Percentiles rank a stretch among this genome's conserved stretches.
Conservation (phyloP, 37 sponge, comb jelly and placozoan genomes). For the Beroe ovata region DNA sequence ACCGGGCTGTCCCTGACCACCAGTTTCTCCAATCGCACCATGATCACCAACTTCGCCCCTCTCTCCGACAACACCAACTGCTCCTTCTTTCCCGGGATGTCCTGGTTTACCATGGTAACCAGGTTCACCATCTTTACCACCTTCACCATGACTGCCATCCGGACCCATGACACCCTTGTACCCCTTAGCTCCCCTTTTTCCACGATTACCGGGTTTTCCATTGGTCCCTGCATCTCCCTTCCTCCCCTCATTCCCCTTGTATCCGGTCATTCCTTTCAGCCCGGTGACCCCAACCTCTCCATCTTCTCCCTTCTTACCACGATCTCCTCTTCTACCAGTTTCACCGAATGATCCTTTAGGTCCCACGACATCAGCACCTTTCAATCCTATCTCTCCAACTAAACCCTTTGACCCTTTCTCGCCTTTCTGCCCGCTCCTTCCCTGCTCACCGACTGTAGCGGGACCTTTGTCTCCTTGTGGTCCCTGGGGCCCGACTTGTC, state of each 20-base stretch:
- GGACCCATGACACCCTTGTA: conserved; percentile 6
- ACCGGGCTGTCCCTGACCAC: not conserved
- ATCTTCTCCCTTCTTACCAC: conserved; percentile 4
- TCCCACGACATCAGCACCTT: not conserved
- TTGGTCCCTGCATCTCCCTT: not conserved
- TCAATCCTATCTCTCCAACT: not conserved
- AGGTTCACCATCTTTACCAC: conserved; percentile 19
- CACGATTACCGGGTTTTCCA: not conserved
- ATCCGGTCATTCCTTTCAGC: not conserved
- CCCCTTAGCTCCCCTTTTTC: not conserved
- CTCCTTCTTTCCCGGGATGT: conserved; percentile 3
- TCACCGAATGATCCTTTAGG: not conserved
- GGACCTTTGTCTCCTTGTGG: conserved; percentile 10
- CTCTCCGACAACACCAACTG: conserved; percentile 10
- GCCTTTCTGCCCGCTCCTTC: not conserved
- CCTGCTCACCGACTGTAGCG: conserved; percentile 29
- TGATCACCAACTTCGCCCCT: not conserved
- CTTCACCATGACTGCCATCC: not conserved
- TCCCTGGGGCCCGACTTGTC: conserved; percentile 21
- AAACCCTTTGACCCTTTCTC: not conserved
- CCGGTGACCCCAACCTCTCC: conserved; percentile 10
- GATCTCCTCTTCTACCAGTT: not conserved
- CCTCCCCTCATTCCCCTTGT: not conserved
- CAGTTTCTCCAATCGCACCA: not conserved
- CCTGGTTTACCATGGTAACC: conserved; percentile 55